Evolutionary conservation across 1,140 invertebrate species (phyloP).

Genomic region (Polypedilum pembai): DNA sequence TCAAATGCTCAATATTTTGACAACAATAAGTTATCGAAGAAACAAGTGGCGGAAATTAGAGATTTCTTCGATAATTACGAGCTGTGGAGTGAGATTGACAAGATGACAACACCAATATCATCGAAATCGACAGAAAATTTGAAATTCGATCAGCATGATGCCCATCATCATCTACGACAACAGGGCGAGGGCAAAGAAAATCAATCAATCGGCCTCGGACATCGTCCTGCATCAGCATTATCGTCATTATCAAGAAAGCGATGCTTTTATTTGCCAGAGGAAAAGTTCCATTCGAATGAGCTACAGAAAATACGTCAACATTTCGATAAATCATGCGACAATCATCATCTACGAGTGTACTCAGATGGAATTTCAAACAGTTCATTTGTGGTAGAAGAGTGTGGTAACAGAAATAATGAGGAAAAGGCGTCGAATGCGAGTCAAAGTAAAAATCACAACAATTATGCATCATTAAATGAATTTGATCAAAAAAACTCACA

Average conservation of each 20-base stretch:
- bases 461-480: slow-evolving; percentile 5
- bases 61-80: slow-evolving; percentile 23
- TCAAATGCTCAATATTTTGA: slow-evolving; percentile 31
- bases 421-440: neutral
- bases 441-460: slow-evolving; percentile 22
- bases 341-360: slow-evolving; percentile 1
- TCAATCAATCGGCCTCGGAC: slow-evolving; percentile 1
- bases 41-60: slow-evolving; percentile 25
- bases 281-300: slow-evolving; percentile 17
- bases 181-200: neutral
- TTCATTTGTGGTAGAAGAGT: neutral
- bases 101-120: neutral
- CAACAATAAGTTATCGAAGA: slow-evolving; percentile 30
- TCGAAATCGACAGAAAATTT: slow-evolving; percentile 23
- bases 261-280: slow-evolving; percentile 23
- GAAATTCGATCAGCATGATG: slow-evolving; percentile 15
- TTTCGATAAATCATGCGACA: slow-evolving; percentile 22
- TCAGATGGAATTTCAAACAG: slow-evolving; percentile 16
- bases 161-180: neutral
- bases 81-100: neutral
- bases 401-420: neutral
- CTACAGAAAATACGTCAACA: slow-evolving; percentile 21
- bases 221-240: neutral
- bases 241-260: neutral
- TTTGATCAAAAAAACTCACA: slow-evolving; percentile 10